Percentiles rank a stretch among this genome's conserved stretches.
Conservation (phyloP, 2,113 vertebrate species). For the Oceanodroma tethys region DNA sequence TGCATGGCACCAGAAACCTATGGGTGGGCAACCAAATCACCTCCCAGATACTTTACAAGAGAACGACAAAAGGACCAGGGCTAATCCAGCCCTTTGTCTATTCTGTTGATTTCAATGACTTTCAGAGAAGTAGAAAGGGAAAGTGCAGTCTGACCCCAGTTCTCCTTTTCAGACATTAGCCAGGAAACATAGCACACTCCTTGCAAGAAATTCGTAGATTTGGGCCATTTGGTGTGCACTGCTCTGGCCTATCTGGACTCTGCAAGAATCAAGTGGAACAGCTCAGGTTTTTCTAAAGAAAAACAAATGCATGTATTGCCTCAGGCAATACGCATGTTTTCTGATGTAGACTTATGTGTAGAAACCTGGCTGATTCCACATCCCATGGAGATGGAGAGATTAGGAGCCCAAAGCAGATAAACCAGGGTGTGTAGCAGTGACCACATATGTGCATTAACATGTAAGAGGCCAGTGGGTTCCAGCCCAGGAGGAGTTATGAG, state of each 20-base stretch:
- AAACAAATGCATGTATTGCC: not conserved
- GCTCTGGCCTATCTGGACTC: not conserved
- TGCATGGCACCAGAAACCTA: not conserved
- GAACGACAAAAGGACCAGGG: not conserved
- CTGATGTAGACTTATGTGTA: not conserved
- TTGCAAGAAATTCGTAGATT: not conserved
- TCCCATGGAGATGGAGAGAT: not conserved
- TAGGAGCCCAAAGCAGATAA: not conserved
- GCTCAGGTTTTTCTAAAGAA: not conserved
- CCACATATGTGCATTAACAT: rapidly evolving
- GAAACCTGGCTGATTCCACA: not conserved
- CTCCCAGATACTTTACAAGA: not conserved
- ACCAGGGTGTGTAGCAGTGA: not conserved
- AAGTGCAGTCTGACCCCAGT: rapidly evolving
- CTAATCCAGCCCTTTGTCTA: not conserved
- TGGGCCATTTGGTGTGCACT: not conserved
- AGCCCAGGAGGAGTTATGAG: not conserved
- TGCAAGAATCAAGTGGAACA: not conserved
- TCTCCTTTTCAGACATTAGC: not conserved
- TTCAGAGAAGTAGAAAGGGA: not conserved
- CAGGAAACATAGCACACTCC: not conserved
- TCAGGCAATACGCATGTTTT: not conserved
- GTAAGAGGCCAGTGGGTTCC: not conserved
- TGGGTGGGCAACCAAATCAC: not conserved
- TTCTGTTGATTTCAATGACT: not conserved